These are phyloP conservation scores for Zaprionus capensis DNA, from an alignment of 1,140 invertebrate species.

Conservation along the genomic window DNA sequence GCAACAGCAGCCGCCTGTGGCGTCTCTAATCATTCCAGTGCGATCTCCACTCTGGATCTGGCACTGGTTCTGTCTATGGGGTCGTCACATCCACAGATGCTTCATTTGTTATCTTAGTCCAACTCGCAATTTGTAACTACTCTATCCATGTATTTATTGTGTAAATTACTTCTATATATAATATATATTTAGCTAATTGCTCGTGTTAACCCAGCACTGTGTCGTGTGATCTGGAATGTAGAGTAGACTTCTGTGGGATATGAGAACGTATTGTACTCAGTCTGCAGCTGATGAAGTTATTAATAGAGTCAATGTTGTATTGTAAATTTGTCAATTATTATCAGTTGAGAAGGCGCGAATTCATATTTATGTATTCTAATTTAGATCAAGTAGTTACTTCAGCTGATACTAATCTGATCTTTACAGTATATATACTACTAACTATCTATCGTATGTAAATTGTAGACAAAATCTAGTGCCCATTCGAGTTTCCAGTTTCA, in stretches of 20 bases:
- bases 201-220: slow-evolving; percentile 18
- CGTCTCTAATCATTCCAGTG: slow-evolving; percentile 52
- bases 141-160: slow-evolving; percentile 28
- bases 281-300: background rate
- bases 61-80: background rate
- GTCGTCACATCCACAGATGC: slow-evolving; percentile 31
- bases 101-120: slow-evolving; percentile 32
- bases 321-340: too few species aligned
- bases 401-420: too few species aligned
- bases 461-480: too few species aligned
- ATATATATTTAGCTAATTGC: slow-evolving; percentile 18
- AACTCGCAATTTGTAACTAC: slow-evolving; percentile 18
- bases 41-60: background rate
- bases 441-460: too few species aligned
- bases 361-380: too few species aligned
- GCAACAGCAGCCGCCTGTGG: slow-evolving; percentile 84
- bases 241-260: background rate
- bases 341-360: too few species aligned
- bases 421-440: too few species aligned
- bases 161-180: slow-evolving; percentile 33
- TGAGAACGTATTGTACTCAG: background rate
- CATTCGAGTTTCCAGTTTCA: too few species aligned
- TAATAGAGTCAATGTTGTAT: too few species aligned
- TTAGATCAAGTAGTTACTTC: too few species aligned
- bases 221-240: background rate